Evolutionary conservation across 2,113 vertebrate species (phyloP).

Genomic region (Nibea coibor): DNA sequence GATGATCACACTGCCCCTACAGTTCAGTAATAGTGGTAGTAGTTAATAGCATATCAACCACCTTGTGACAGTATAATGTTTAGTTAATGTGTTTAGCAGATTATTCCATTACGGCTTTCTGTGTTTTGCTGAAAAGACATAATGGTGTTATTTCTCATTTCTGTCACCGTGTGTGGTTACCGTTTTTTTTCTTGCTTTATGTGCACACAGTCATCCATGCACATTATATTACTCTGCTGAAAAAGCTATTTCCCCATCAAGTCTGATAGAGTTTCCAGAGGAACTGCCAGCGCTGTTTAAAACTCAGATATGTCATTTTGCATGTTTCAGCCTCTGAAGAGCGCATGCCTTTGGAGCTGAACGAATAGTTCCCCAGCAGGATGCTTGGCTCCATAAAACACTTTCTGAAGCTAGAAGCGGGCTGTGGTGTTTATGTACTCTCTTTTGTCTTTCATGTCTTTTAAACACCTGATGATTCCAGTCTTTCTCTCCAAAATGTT

Average conservation of each 20-base stretch:
- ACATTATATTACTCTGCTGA: conserved; percentile 59
- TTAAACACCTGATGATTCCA: background rate
- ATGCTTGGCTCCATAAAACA: conserved; percentile 52
- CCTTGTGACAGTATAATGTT: conserved; percentile 74
- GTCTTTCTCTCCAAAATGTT: background rate
- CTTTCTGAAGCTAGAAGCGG: conserved; percentile 28
- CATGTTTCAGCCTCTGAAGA: conserved; percentile 37
- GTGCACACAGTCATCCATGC: conserved; percentile 45
- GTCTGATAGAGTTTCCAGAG: conserved; percentile 59
- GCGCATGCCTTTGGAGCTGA: conserved; percentile 47
- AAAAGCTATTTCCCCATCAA: conserved; percentile 62
- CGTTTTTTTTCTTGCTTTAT: conserved; percentile 34
- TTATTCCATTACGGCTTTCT: conserved; percentile 73
- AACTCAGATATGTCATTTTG: conserved; percentile 56
- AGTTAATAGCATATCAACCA: conserved; percentile 73
- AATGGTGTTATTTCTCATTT: conserved; percentile 76
- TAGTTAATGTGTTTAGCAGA: conserved; percentile 75
- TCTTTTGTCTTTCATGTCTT: conserved; percentile 17
- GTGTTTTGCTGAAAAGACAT: conserved; percentile 65
- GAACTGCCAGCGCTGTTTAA: conserved; percentile 46
- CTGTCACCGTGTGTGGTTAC: conserved; percentile 66
- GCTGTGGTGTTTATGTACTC: background rate
- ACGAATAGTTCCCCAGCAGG: conserved; percentile 31
- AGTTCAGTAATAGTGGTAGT: conserved; percentile 59
- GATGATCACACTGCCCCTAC: conserved; percentile 49